Conservation (phyloP, 2,113 vertebrate species). For the Polypterus senegalus region DNA sequence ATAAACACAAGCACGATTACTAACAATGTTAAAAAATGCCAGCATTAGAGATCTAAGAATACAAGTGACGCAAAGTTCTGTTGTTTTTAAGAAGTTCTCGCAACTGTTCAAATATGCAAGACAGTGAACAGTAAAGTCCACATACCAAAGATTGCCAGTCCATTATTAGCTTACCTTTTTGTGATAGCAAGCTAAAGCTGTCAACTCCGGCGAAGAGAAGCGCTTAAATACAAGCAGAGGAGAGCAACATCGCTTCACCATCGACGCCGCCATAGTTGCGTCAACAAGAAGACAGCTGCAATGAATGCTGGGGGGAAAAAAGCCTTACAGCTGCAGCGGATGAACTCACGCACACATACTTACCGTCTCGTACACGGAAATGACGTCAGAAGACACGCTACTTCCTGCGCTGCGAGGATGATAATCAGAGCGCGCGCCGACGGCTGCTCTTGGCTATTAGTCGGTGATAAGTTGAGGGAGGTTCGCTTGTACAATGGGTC, state of each 20-base stretch:
- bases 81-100: no score
- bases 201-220: constrained; percentile 22
- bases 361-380: not conserved
- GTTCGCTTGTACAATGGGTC: no score
- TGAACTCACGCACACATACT: not conserved
- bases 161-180: constrained; percentile 35
- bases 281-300: not conserved
- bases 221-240: constrained; percentile 27
- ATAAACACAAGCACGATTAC: no score
- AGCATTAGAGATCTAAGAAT: no score
- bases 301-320: not conserved
- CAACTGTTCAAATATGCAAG: no score
- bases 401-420: not conserved
- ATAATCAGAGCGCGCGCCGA: not conserved
- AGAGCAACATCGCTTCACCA: constrained; percentile 25
- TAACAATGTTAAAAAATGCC: no score
- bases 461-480: not conserved
- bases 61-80: no score
- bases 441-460: not conserved
- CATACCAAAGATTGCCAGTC: no score
- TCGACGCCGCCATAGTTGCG: constrained; percentile 34
- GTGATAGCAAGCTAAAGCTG: constrained; percentile 33
- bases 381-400: constrained; percentile 20
- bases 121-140: no score
- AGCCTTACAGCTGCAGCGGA: constrained; percentile 6